Conservation (phyloP, 1,140 invertebrate species). For the Aplysia californica region DNA sequence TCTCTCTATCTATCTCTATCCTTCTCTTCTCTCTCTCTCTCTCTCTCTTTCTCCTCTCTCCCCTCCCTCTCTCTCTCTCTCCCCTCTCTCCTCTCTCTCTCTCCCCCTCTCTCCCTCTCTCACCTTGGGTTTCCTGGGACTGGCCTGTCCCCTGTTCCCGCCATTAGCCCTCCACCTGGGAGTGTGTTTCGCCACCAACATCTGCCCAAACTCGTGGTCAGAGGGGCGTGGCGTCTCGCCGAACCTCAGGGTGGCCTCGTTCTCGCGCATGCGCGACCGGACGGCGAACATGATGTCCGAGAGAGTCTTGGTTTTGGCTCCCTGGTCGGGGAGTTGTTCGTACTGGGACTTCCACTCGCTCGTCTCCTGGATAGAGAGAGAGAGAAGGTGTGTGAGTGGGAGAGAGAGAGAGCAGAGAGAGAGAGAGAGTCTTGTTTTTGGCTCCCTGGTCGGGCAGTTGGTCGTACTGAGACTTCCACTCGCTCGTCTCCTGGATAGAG, state of each 20-base stretch:
- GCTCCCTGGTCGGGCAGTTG: not conserved
- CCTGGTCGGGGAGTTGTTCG: not conserved
- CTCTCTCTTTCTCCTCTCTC: not conserved
- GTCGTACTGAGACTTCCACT: not conserved
- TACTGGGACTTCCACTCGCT: not conserved
- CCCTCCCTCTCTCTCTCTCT: not conserved
- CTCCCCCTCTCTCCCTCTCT: not conserved
- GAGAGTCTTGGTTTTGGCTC: not conserved
- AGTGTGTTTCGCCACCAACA: too few relatives aligned
- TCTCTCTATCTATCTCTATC: not conserved
- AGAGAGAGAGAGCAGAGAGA: not conserved
- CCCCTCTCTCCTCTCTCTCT: not conserved
- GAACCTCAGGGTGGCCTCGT: not conserved
- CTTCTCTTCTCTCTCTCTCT: not conserved
- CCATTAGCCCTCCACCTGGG: too few relatives aligned
- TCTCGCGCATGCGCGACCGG: not conserved
- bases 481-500: not conserved
- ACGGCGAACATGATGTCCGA: conserved; percentile 6
- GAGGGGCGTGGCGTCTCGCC: not conserved
- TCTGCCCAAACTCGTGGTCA: too few relatives aligned
- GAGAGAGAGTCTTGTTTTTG: not conserved
- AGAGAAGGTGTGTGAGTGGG: too few relatives aligned
- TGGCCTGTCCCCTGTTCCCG: not conserved
- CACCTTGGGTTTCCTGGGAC: not conserved
- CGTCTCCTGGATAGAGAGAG: conserved; percentile 1